These are phyloP conservation scores for Tapera naevia DNA, from an alignment of 2,797 vertebrate genomes.

Conservation along the genomic window DNA sequence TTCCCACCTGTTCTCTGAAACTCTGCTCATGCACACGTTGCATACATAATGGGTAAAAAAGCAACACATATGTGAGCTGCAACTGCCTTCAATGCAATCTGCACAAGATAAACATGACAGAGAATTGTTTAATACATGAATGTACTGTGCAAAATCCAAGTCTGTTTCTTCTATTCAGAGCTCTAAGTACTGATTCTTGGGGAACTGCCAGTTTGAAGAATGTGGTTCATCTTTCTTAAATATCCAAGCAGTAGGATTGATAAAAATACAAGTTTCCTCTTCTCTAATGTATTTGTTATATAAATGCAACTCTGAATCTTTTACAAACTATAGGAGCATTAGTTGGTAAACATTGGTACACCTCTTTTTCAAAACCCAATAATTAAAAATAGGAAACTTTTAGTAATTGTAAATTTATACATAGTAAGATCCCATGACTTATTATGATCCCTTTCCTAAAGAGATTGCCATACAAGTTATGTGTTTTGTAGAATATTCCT, in stretches of 20 bases:
- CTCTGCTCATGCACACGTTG: background rate
- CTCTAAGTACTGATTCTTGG: background rate
- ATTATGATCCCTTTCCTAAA: background rate
- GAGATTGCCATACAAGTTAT: rapidly evolving
- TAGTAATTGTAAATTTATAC: background rate
- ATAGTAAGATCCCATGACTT: background rate
- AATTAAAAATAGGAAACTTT: background rate
- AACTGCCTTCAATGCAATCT: background rate
- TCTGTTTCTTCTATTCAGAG: background rate
- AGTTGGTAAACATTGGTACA: too few relatives aligned
- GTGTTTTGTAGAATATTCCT: background rate
- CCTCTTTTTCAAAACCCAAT: background rate
- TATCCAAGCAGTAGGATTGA: background rate
- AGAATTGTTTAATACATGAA: background rate
- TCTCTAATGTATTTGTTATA: background rate
- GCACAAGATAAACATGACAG: background rate
- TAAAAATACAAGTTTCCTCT: background rate
- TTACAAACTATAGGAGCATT: background rate
- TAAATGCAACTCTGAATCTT: background rate
- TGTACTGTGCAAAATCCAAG: background rate
- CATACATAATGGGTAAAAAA: background rate
- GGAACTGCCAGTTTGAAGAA: background rate
- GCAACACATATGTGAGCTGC: rapidly evolving
- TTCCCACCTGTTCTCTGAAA: slow-evolving; percentile 13
- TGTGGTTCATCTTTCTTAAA: background rate